A percentile compares a stretch with the other conserved stretches of the same genome.
Conservation (phyloP, 1,140 invertebrate species). For the Trigoniulus corallinus region DNA sequence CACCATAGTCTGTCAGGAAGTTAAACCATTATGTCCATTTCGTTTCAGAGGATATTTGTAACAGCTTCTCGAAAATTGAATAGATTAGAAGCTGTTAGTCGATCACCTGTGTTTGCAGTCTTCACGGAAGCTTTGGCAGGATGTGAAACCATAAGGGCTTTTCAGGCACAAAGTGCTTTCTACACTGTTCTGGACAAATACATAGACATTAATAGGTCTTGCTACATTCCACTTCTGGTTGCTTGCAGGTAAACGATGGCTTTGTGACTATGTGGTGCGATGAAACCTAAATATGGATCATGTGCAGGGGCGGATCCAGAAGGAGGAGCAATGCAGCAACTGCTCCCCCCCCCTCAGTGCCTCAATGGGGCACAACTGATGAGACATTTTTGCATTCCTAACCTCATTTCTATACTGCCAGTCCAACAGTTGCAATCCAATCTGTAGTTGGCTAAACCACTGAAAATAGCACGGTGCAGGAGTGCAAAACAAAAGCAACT, state of each 20-base stretch:
- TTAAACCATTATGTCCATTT: background rate
- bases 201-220: slow-evolving; percentile 75
- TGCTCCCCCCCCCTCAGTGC: no score
- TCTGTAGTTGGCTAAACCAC: no score
- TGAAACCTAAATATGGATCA: no score
- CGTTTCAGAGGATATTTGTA: slow-evolving; percentile 78
- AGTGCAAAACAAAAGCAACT: background rate
- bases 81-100: slow-evolving; percentile 81
- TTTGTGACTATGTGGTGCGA: slow-evolving; percentile 1
- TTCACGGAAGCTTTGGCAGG: slow-evolving; percentile 83
- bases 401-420: no score
- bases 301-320: no score
- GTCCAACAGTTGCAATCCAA: no score
- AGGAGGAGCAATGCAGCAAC: no score
- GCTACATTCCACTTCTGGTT: slow-evolving; percentile 71
- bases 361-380: no score
- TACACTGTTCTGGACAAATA: slow-evolving; percentile 60
- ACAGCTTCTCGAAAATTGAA: slow-evolving; percentile 85
- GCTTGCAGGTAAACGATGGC: slow-evolving; percentile 44
- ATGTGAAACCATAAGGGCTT: slow-evolving; percentile 57
- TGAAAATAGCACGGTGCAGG: no score
- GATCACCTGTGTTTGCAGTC: slow-evolving; percentile 95
- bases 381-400: no score
- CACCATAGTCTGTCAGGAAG: background rate
- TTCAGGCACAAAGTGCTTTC: slow-evolving; percentile 54